phyloP scores from a whole-genome alignment of 1,140 invertebrate genomes.

The Dendrolimus kikuchii region DNA sequence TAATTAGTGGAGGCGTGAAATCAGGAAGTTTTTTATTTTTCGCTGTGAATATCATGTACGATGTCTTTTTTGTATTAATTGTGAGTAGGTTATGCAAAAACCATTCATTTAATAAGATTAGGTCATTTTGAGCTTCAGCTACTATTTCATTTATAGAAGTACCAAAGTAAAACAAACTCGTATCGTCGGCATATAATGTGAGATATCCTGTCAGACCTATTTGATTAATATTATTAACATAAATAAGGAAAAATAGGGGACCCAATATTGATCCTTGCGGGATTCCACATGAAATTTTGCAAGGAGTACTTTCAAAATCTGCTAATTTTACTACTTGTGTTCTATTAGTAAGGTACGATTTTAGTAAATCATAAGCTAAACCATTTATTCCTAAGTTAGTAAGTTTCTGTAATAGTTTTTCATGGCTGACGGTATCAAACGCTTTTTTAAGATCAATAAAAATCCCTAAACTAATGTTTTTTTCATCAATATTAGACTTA shows the following conservation, averaged over 20 bases:
- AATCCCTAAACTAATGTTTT: neutral
- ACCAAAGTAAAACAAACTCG: constrained; percentile 4
- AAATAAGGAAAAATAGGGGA: constrained; percentile 5
- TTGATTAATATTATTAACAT: constrained; percentile 2
- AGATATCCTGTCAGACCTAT: constrained; percentile 1
- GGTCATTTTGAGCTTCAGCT: neutral
- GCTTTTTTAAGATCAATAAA: too few relatives aligned
- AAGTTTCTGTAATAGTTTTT: constrained; percentile 5
- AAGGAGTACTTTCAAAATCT: neutral
- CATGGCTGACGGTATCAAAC: too few relatives aligned
- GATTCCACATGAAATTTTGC: neutral
- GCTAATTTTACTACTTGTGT: constrained; percentile 3
- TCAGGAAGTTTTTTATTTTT: too few relatives aligned
- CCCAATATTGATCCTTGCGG: too few relatives aligned
- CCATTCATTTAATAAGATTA: constrained; percentile 3
- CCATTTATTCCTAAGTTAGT: constrained; percentile 5
- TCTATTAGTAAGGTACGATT: constrained; percentile 1
- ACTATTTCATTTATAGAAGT: neutral
- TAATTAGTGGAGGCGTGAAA: too few relatives aligned
- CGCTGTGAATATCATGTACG: too few relatives aligned
- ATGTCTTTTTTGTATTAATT: constrained; percentile 6
- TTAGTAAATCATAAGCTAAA: neutral
- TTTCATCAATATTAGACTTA: constrained; percentile 3
- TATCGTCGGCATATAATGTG: constrained; percentile 3
- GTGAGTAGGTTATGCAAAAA: constrained; percentile 17